Evolutionary conservation across 2,797 vertebrate genomes (phyloP).

Genomic region (Danio choprae): DNA sequence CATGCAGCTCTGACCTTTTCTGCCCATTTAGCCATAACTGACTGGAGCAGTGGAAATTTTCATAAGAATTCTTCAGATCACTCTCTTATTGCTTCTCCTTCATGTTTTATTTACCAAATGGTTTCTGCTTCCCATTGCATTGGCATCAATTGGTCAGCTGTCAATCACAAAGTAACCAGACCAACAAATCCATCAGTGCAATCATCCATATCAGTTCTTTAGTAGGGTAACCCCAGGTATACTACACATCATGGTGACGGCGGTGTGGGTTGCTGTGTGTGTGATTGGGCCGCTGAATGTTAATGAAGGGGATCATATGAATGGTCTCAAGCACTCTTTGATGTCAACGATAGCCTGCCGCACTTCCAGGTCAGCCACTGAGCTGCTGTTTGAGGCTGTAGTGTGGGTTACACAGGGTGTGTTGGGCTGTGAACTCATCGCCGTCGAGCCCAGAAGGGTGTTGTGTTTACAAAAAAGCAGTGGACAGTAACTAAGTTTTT

Average conservation of each 20-base stretch:
- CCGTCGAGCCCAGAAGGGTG: constrained; percentile 33
- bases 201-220: constrained; percentile 36
- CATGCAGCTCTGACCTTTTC: constrained; percentile 6
- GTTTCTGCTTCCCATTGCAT: constrained; percentile 46
- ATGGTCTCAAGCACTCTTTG: constrained; percentile 42
- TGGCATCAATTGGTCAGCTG: constrained; percentile 29
- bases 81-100: constrained; percentile 53
- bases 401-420: constrained; percentile 55
- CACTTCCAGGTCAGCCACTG: constrained; percentile 59
- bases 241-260: constrained; percentile 44
- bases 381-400: constrained; percentile 59
- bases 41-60: constrained; percentile 57
- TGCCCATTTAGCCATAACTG: neutral
- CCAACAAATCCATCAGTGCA: constrained; percentile 39
- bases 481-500: too few species aligned
- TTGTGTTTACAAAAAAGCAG: constrained; percentile 45
- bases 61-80: constrained; percentile 68
- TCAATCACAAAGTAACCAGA: constrained; percentile 47
- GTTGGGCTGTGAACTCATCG: constrained; percentile 60
- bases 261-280: constrained; percentile 45
- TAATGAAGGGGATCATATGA: constrained; percentile 51
- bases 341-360: constrained; percentile 62
- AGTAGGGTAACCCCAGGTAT: constrained; percentile 42
- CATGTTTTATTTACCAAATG: constrained; percentile 59
- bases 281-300: constrained; percentile 40